phyloP scores from a whole-genome alignment of 64 coral and sea anemone species.

The Pocillopora damicornis region DNA sequence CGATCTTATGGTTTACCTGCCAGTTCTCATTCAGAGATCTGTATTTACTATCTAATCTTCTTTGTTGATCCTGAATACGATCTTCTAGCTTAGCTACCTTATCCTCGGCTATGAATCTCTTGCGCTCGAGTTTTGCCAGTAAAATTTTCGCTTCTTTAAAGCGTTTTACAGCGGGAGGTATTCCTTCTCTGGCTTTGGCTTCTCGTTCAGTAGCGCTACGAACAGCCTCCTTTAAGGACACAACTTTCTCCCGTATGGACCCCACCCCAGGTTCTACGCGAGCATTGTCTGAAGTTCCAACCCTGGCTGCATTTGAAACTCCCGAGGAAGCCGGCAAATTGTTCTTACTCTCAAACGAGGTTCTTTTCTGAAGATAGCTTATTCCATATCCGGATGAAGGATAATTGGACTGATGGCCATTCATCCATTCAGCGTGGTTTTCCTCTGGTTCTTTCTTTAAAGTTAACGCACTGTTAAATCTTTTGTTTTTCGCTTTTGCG shows the following conservation, averaged over 20 bases:
- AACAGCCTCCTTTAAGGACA: constrained; percentile 68
- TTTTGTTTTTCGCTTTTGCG: constrained; percentile 42
- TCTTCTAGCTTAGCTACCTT: constrained; percentile 54
- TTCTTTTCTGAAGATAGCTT: not conserved
- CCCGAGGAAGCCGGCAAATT: constrained; percentile 1
- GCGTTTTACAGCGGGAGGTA: constrained; percentile 27
- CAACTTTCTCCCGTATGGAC: constrained; percentile 79
- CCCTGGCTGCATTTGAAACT: not conserved
- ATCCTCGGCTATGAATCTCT: constrained; percentile 54
- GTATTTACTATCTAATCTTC: constrained; percentile 19
- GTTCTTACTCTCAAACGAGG: not conserved
- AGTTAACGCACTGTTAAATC: constrained; percentile 62
- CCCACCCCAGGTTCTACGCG: constrained; percentile 43
- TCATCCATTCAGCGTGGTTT: not conserved
- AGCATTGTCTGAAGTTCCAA: not conserved
- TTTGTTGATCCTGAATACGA: constrained; percentile 44
- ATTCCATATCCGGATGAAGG: not conserved
- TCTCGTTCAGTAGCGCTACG: constrained; percentile 34
- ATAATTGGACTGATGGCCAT: not conserved
- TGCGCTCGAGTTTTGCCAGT: constrained; percentile 43
- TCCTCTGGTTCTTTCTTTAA: constrained; percentile 20
- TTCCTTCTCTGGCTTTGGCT: constrained; percentile 46
- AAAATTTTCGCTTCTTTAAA: constrained; percentile 43
- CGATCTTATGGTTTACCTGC: constrained; percentile 27
- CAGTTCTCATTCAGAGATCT: constrained; percentile 44